A percentile compares a stretch with the other conserved stretches of the same genome.
Conservation (phyloP, 2,888 invertebrate genomes). For the Trissolcus japonicus region DNA sequence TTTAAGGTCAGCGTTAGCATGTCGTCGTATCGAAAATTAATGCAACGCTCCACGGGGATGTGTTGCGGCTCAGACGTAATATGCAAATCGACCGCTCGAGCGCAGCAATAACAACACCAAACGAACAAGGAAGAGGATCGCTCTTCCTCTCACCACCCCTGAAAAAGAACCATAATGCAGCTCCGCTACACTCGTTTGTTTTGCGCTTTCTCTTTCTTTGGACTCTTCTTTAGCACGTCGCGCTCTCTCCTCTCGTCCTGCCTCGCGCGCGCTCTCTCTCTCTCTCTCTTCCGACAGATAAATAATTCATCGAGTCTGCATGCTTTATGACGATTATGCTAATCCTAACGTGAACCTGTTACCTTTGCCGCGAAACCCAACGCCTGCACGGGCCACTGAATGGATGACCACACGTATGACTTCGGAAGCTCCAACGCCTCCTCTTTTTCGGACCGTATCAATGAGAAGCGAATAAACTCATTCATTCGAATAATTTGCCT, state of each 20-base stretch:
- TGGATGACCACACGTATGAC: conserved; percentile 59
- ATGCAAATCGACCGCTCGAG: conserved; percentile 72
- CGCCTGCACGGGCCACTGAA: conserved; percentile 58
- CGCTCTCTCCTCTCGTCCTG: too few species aligned
- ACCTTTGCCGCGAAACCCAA: conserved; percentile 63
- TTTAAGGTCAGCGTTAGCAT: conserved; percentile 67
- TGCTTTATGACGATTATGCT: conserved; percentile 76
- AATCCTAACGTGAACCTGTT: conserved; percentile 74
- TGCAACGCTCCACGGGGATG: conserved; percentile 70
- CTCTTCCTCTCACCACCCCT: conserved; percentile 58
- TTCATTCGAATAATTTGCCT: conserved; percentile 56
- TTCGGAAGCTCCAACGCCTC: conserved; percentile 40
- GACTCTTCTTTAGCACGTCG: conserved; percentile 40
- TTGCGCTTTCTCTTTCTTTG: conserved; percentile 56
- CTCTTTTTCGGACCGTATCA: conserved; percentile 34
- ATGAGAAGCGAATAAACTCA: conserved; percentile 56
- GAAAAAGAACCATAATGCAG: conserved; percentile 60
- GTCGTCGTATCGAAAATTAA: conserved; percentile 70
- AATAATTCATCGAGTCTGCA: conserved; percentile 75
- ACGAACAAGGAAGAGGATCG: conserved; percentile 65
- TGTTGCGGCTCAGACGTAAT: conserved; percentile 68
- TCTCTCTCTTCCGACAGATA: conserved; percentile 69
- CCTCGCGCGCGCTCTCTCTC: conserved; percentile 49
- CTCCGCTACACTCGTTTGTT: conserved; percentile 48
- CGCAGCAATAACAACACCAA: conserved; percentile 46